A percentile compares a stretch with the other conserved stretches of the same genome.
Evolutionary conservation across 1,140 invertebrate genomes (phyloP).

Genomic region (Ladona fulva): DNA sequence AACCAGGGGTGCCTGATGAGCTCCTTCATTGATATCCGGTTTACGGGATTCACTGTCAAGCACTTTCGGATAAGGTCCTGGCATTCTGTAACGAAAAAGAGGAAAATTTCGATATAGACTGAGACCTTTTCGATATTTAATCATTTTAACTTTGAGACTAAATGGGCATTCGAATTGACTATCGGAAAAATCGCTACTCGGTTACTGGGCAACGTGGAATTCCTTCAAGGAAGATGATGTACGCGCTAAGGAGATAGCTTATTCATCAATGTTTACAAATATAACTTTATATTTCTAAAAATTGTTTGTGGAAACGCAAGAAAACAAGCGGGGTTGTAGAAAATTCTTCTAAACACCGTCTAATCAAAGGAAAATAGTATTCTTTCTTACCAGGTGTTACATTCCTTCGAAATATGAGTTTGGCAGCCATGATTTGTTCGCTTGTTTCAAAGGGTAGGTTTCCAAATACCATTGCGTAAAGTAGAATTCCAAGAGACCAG

Average conservation of each 20-base stretch:
- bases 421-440: constrained; percentile 49
- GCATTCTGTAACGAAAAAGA: constrained; percentile 38
- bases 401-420: constrained; percentile 40
- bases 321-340: neutral
- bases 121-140: too few relatives aligned
- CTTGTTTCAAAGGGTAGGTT: constrained; percentile 62
- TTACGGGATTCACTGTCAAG: constrained; percentile 41
- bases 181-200: too few relatives aligned
- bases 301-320: too few relatives aligned
- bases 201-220: too few relatives aligned
- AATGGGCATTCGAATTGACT: too few relatives aligned
- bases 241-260: neutral
- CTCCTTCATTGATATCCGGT: constrained; percentile 46
- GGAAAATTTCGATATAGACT: neutral
- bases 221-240: too few relatives aligned
- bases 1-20: constrained; percentile 52
- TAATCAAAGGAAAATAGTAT: neutral
- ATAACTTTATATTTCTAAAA: too few relatives aligned
- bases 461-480: constrained; percentile 62
- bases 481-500: constrained; percentile 58
- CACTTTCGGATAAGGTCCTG: constrained; percentile 50
- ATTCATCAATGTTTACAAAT: neutral
- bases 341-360: neutral
- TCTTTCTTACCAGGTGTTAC: constrained; percentile 28
- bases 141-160: too few relatives aligned